These are phyloP conservation scores for Hirundo rustica DNA, from an alignment of 2,797 vertebrate genomes.

Conservation along the genomic window DNA sequence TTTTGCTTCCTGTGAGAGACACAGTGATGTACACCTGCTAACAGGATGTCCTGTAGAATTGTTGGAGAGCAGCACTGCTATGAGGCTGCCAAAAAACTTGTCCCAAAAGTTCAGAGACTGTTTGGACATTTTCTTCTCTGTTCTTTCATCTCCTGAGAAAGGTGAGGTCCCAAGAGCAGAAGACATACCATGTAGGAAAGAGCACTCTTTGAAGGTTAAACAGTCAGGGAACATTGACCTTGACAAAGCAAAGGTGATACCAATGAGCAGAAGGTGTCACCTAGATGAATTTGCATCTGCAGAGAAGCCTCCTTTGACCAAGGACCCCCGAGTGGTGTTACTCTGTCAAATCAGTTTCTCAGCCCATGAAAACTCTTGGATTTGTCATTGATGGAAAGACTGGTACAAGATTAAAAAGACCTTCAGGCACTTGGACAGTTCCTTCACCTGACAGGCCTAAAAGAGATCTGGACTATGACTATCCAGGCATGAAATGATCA, in stretches of 20 bases:
- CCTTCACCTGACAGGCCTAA: not conserved
- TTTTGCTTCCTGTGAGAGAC: not conserved
- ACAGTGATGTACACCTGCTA: not conserved
- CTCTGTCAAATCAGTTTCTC: not conserved
- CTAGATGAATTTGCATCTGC: not conserved
- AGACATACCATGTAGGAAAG: not conserved
- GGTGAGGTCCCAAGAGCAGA: not conserved
- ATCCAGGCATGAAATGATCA: not conserved
- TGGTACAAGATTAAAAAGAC: not conserved
- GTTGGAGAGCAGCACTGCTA: not conserved
- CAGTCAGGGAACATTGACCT: not conserved
- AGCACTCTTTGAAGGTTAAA: not conserved
- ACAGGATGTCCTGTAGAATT: not conserved
- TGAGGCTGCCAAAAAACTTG: not conserved
- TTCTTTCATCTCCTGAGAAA: not conserved
- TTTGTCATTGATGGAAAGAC: not conserved
- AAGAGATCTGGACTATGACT: not conserved
- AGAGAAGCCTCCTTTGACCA: not conserved
- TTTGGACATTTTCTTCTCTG: not conserved
- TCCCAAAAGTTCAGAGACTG: not conserved
- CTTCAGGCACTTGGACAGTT: not conserved
- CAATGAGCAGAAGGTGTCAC: not conserved
- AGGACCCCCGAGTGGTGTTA: fast-evolving
- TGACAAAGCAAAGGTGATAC: not conserved
- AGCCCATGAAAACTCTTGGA: not conserved